Conservation (phyloP, 2,888 invertebrate genomes). For the Crematogaster levior region DNA sequence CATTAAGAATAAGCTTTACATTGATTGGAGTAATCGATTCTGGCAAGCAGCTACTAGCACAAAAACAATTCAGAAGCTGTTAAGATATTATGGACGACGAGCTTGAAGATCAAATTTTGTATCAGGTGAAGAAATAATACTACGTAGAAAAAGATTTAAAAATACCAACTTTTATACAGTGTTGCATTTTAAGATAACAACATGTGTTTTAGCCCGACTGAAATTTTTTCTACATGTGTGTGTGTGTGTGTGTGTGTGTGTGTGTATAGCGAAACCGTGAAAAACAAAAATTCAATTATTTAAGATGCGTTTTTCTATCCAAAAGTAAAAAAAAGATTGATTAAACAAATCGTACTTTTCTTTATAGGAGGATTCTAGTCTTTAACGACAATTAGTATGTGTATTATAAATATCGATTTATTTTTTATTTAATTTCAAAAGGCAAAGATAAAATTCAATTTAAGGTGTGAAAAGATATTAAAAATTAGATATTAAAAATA, state of each 20-base stretch:
- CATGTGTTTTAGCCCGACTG: neutral
- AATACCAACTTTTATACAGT: neutral
- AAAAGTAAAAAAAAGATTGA: too few species aligned
- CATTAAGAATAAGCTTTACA: neutral
- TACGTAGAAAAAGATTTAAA: neutral
- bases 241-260: too few species aligned
- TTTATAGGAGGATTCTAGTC: too few species aligned
- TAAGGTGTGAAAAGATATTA: neutral
- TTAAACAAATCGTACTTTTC: too few species aligned
- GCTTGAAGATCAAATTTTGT: conserved; percentile 94
- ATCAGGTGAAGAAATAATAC: conserved; percentile 86
- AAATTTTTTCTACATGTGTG: neutral
- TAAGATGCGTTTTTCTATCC: too few species aligned
- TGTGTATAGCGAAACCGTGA: neutral
- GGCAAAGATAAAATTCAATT: neutral
- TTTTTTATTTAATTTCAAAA: neutral
- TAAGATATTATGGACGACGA: conserved; percentile 93
- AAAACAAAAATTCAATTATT: neutral
- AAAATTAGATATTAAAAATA: too few species aligned
- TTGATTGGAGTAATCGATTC: neutral
- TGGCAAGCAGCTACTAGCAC: neutral
- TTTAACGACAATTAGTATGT: neutral
- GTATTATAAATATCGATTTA: neutral
- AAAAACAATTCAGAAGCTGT: neutral
- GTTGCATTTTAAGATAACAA: neutral